A percentile compares a stretch with the other conserved stretches of the same genome.
These are phyloP conservation scores for Oegoconia quadripuncta DNA, from an alignment of 2,888 invertebrate species.

Conservation along the genomic window DNA sequence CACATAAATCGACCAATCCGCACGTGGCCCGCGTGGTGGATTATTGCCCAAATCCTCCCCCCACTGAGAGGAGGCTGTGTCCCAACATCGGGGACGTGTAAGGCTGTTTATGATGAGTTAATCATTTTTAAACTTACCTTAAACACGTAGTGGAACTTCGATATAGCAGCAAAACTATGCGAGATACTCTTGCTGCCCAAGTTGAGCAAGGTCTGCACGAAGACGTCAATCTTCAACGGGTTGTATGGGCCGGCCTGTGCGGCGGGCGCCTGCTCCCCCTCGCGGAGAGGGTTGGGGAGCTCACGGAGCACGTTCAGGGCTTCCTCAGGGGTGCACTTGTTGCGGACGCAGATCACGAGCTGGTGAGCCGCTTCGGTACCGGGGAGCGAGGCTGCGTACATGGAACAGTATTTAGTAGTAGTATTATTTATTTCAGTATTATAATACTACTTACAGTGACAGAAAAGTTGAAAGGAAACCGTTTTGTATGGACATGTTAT, in stretches of 20 bases:
- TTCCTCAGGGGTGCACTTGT: constrained; percentile 94
- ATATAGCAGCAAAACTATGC: constrained; percentile 98
- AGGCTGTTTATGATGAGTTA: too few relatives aligned
- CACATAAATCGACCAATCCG: too few relatives aligned
- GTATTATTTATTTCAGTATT: too few relatives aligned
- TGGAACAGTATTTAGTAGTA: not conserved
- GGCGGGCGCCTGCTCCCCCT: constrained; percentile 81
- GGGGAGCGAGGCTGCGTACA: constrained; percentile 82
- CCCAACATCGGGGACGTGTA: too few relatives aligned
- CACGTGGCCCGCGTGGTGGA: too few relatives aligned
- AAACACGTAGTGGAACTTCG: constrained; percentile 95
- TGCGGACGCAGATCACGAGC: constrained; percentile 90
- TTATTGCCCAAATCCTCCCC: too few relatives aligned
- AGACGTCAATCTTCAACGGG: constrained; percentile 97
- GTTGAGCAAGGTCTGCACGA: constrained; percentile 96
- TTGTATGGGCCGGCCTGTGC: constrained; percentile 88
- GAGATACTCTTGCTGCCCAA: constrained; percentile 98
- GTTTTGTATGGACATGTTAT: too few relatives aligned
- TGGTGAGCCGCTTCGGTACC: constrained; percentile 92
- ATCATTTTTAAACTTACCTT: constrained; percentile 87
- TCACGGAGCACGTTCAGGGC: constrained; percentile 92
- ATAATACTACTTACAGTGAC: too few relatives aligned
- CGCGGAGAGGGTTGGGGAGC: constrained; percentile 88
- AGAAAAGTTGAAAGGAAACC: too few relatives aligned
- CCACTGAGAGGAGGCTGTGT: too few relatives aligned